phyloP scores from a whole-genome alignment of 2,888 invertebrate genomes.

The Brachylomia viminalis region DNA sequence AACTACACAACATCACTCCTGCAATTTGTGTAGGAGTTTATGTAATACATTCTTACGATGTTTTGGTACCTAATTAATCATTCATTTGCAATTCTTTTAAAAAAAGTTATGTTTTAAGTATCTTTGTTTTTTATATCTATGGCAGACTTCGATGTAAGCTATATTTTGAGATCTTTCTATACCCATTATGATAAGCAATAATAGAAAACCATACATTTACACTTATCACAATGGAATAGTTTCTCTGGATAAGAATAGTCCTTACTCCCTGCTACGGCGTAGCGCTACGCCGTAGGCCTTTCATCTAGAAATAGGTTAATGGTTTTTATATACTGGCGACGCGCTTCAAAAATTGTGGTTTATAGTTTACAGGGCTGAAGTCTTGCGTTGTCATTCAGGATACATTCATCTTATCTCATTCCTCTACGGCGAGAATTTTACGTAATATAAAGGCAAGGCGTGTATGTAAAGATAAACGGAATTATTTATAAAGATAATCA shows the following conservation, averaged over 20 bases:
- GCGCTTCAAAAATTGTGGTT: background rate
- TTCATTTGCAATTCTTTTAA: too few species aligned
- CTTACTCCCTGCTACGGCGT: conserved; percentile 45
- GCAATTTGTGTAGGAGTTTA: conserved; percentile 18
- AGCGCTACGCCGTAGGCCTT: conserved; percentile 46
- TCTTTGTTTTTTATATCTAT: background rate
- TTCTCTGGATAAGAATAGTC: background rate
- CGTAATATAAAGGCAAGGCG: background rate
- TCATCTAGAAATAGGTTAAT: conserved; percentile 9
- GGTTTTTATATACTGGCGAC: background rate
- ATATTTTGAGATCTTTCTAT: background rate
- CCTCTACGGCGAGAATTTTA: background rate
- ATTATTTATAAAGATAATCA: conserved; percentile 8
- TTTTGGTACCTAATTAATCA: background rate
- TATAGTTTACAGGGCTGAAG: background rate
- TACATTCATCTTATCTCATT: background rate
- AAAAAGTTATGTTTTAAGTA: background rate
- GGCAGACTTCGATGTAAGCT: background rate
- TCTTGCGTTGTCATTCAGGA: background rate
- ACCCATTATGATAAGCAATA: background rate
- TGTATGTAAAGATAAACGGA: background rate
- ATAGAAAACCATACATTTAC: background rate
- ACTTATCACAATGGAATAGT: background rate
- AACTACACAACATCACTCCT: conserved; percentile 17
- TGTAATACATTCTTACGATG: background rate